These are phyloP conservation scores for Oreocharis arfaki DNA, from an alignment of 2,113 vertebrate genomes.

Conservation along the genomic window DNA sequence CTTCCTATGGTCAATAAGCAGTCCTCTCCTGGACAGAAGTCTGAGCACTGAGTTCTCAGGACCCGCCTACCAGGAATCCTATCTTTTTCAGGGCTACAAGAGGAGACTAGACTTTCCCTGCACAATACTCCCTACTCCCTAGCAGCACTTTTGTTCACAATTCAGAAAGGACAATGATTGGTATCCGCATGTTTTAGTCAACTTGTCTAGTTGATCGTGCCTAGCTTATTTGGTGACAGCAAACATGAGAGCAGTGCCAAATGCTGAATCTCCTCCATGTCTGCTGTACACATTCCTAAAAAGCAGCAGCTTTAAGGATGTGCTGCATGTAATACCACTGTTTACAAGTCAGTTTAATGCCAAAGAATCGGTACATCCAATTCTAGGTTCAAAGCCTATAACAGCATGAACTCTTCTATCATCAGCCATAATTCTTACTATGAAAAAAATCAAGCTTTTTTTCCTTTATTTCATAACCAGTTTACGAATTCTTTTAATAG, in stretches of 20 bases:
- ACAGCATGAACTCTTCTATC: not conserved
- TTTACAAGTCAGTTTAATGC: not conserved
- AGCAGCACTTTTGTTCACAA: not conserved
- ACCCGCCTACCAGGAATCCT: not conserved
- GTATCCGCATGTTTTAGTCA: not conserved
- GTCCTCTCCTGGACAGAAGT: not conserved
- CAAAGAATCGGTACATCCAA: not conserved
- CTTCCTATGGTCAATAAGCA: not conserved
- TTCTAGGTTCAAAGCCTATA: not conserved
- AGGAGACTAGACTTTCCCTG: not conserved
- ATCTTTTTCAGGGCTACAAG: not conserved
- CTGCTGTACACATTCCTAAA: not conserved
- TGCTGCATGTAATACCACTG: not conserved
- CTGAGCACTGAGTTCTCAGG: not conserved
- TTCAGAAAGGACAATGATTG: not conserved
- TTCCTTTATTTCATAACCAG: not conserved
- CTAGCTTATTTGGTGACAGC: not conserved
- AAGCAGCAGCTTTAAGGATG: not conserved
- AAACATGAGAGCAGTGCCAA: not conserved
- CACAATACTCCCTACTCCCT: not conserved
- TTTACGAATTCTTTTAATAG: not conserved
- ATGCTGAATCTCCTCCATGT: not conserved
- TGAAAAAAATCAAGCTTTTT: not conserved
- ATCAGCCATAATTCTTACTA: not conserved
- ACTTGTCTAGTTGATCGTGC: not conserved